These are phyloP conservation scores for Tragelaphus scriptus DNA, from an alignment of 2,113 vertebrate species.

Conservation along the genomic window DNA sequence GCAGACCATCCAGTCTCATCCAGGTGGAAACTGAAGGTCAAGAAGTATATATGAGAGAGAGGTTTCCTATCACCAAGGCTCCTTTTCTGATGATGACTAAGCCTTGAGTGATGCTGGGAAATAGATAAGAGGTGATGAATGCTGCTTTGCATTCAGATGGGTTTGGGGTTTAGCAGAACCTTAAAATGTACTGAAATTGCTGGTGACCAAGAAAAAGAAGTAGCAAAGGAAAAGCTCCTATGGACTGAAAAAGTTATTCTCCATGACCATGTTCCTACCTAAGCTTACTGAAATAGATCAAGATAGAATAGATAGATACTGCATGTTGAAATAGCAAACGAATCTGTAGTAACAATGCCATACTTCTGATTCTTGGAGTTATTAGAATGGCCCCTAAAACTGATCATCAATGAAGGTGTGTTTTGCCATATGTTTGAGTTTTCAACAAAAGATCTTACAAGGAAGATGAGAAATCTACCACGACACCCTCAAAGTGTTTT, in stretches of 20 bases:
- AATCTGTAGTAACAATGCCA: not conserved
- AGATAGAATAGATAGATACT: not conserved
- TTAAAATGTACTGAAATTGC: not conserved
- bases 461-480: not conserved
- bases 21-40: slow-evolving; percentile 41
- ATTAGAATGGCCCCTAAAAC: not conserved
- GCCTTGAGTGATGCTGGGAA: slow-evolving; percentile 34
- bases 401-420: not conserved
- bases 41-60: slow-evolving; percentile 38
- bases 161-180: not conserved
- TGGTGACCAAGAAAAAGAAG: not conserved
- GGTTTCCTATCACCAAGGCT: not conserved
- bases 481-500: not conserved
- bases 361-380: not conserved
- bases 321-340: not conserved
- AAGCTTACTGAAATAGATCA: not conserved
- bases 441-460: not conserved
- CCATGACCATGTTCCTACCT: not conserved
- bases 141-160: not conserved
- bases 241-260: not conserved
- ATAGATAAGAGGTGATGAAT: slow-evolving; percentile 4
- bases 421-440: not conserved
- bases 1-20: not conserved
- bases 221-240: not conserved
- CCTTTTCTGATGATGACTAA: slow-evolving; percentile 62